phyloP scores from a whole-genome alignment of 2,888 invertebrate species.

The Pollenia labialis region DNA sequence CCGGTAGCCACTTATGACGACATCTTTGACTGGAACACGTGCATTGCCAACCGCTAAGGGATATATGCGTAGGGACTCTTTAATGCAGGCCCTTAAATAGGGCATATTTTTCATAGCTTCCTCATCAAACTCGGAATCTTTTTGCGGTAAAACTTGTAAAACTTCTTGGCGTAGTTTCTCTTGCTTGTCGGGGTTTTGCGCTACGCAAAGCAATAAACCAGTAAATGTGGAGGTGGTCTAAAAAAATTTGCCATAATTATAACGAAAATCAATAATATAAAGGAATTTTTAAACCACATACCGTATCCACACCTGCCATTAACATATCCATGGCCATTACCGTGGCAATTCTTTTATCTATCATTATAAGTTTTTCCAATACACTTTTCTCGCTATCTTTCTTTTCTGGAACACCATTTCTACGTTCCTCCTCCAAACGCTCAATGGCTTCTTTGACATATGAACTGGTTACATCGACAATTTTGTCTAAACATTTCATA shows the following conservation, averaged over 20 bases:
- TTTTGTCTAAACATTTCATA: slow-evolving; percentile 77
- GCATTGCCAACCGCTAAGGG: slow-evolving; percentile 86
- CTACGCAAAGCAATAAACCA: slow-evolving; percentile 82
- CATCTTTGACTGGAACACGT: slow-evolving; percentile 85
- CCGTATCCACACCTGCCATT: slow-evolving; percentile 90
- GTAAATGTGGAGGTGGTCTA: slow-evolving; percentile 79
- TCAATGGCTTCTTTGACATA: slow-evolving; percentile 82
- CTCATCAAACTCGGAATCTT: slow-evolving; percentile 84
- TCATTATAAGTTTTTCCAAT: slow-evolving; percentile 87
- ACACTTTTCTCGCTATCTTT: slow-evolving; percentile 85
- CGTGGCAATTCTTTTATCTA: slow-evolving; percentile 87
- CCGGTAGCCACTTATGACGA: slow-evolving; percentile 87
- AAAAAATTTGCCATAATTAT: slow-evolving; percentile 74
- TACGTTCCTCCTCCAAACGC: slow-evolving; percentile 75
- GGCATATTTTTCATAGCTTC: slow-evolving; percentile 85
- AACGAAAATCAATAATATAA: too few relatives aligned
- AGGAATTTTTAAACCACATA: slow-evolving; percentile 80
- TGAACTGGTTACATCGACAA: slow-evolving; percentile 76
- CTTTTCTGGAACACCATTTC: slow-evolving; percentile 73
- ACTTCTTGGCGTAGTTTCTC: slow-evolving; percentile 87
- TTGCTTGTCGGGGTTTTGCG: slow-evolving; percentile 88
- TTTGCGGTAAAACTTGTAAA: slow-evolving; percentile 81
- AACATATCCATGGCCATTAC: slow-evolving; percentile 90
- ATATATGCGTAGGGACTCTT: slow-evolving; percentile 88
- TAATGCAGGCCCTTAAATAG: slow-evolving; percentile 90